Evolutionary conservation across 2,797 vertebrate species (phyloP), one percentile per base, ranked within the genome.

Genomic region (Peromyscus nudipes): DNA sequence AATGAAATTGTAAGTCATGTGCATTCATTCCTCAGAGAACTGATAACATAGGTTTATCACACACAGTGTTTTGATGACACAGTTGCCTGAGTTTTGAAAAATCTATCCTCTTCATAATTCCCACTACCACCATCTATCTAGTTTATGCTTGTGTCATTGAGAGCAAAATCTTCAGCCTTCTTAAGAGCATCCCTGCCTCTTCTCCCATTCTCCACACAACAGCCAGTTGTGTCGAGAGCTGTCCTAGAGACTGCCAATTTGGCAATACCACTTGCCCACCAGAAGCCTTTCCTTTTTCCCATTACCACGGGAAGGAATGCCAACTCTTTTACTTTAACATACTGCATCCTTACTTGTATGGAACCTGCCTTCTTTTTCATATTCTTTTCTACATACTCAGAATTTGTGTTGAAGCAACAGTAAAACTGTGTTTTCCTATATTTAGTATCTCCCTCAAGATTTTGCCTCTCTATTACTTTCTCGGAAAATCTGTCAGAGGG

Each of bases 1-100:
- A 96, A 94, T 86, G 34, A 6, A 85, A 55, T 40, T 79, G 2
- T 57, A 83, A 90, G 52, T 95, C 46, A 92, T 65, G 2, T 88
- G 94, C 94, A 25, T 37, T 77, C 4, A 69, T 76, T 62, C 6
- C 40, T 88, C 29, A 75, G 92, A 89, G 29, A 94, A 76, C 65
- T 93, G 3, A 23, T 86, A 92, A 40, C 27, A 27, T 19, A 60
- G 0, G 0, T 76, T 13, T 62, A 75, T 43, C 34, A 93, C 6
- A 89, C 14, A 19, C 75, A 76, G 57, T 5, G 3, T 91, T 57
- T 57, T 60, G 21, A 80, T 62, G 52, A 69, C 21, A 2, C 62
- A 79, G 19, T 84, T 11, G n/a, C 8, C 29, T 29, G 60, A 73
- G 9, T 21, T 73, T 92, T 60, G 25, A 52, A 75, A 91, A 71